Evolutionary conservation across 2,888 invertebrate genomes (phyloP), one percentile per base, ranked within the genome.

Genomic region (Celastrina argiolus): DNA sequence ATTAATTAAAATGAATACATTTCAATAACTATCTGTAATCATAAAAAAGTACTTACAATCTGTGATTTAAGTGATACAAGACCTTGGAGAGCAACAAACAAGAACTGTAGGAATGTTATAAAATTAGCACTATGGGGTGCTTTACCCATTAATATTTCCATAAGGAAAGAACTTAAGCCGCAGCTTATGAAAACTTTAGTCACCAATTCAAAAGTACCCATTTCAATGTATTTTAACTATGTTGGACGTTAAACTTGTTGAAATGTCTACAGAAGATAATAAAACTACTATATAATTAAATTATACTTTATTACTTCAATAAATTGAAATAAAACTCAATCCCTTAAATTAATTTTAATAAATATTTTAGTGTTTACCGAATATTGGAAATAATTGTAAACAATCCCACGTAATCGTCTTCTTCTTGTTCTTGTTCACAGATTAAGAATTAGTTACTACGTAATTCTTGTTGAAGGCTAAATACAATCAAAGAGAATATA

Each of bases 111-210:
- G 69, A 87, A 90, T 41, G 91, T 88, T 51, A 91, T 78, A 28
- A 91, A 80, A 77, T 87, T 89, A 18, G 87, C 88, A 69, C 81
- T 82, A 41, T 81, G 73, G 1, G 90, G 82, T 31, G 76, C 78
- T 65, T 73, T 81, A 56, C 82, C 75, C 87, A 91, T 88, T 67
- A 90, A 73, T 69, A 89, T 80, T 85, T 91, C 91, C 90, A 91
- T 89, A 5, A 88, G 72, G 75, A 86, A 87, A 61, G 88, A 79
- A 73, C 85, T 88, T 2, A 78, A 72, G 73, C 90, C 88, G 73
- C 91, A 91, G 67, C 87, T 81, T 42, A 80, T 18, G 69, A 90
- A 86, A 69, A 89, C 85, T 72, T 88, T 82, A 0, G 79, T 74
- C n/a, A 80, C 76, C 70, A 73, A 76, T 36, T 74, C 77, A 14